A percentile compares a stretch with the other conserved stretches of the same genome.
Evolutionary conservation across 2,888 invertebrate species (phyloP).

Genomic region (Trachelus troglodyta): DNA sequence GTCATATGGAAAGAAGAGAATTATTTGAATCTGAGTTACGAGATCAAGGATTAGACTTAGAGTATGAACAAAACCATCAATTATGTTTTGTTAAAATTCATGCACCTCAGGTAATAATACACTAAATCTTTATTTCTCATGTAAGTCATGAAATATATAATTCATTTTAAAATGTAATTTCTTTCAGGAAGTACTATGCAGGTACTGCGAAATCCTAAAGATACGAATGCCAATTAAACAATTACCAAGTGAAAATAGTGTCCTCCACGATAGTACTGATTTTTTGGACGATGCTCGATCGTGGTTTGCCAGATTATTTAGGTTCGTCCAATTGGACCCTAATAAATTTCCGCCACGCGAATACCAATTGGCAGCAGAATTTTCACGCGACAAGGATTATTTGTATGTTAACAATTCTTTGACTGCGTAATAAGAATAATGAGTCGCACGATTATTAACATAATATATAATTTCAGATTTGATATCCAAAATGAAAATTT

Average conservation of each 20-base stretch:
- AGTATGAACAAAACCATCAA: constrained; percentile 73
- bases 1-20: constrained; percentile 55
- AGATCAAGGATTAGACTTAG: constrained; percentile 71
- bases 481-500: constrained; percentile 75
- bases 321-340: constrained; percentile 72
- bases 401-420: constrained; percentile 69
- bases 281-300: constrained; percentile 67
- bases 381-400: constrained; percentile 77
- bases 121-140: constrained; percentile 7
- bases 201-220: constrained; percentile 82
- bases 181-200: constrained; percentile 72
- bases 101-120: constrained; percentile 69
- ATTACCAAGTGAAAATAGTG: constrained; percentile 33
- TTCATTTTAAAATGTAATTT: not conserved
- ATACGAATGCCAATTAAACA: constrained; percentile 80
- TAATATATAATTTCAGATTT: constrained; percentile 67
- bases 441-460: no score
- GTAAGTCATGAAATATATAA: not conserved
- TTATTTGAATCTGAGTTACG: constrained; percentile 63
- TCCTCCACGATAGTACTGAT: constrained; percentile 44
- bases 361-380: constrained; percentile 76
- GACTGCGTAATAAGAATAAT: no score
- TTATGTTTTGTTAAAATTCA: constrained; percentile 80
- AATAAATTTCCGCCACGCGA: constrained; percentile 73
- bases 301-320: constrained; percentile 67